Evolutionary conservation across 2,113 vertebrate genomes (phyloP).

Genomic region (Alouatta palliata): DNA sequence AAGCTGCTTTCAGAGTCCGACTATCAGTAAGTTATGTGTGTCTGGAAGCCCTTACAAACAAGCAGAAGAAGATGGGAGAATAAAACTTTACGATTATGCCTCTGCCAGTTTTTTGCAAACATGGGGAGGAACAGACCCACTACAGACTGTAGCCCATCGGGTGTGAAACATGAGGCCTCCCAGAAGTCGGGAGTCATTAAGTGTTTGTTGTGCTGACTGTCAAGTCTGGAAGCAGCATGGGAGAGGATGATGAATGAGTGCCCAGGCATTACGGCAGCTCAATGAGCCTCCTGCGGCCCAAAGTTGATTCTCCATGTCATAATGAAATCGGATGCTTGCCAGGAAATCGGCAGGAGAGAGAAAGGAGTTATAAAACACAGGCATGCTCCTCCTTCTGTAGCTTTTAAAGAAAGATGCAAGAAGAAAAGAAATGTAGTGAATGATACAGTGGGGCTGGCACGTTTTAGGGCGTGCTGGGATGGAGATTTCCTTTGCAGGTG

Average conservation of each 20-base stretch:
- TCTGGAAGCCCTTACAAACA: background rate
- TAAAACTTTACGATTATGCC: rapidly evolving
- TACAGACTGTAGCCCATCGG: rapidly evolving
- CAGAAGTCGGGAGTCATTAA: rapidly evolving
- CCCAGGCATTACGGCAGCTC: rapidly evolving
- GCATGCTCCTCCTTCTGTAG: rapidly evolving
- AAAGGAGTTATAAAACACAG: background rate
- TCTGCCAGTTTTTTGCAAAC: background rate
- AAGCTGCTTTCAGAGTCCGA: background rate
- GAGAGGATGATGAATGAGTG: background rate
- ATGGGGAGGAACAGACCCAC: background rate
- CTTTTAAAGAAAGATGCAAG: background rate
- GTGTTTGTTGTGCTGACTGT: background rate
- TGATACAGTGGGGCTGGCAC: rapidly evolving
- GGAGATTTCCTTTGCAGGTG: background rate
- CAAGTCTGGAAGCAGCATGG: background rate
- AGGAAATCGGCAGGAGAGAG: background rate
- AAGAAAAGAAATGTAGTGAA: rapidly evolving
- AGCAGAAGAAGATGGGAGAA: background rate
- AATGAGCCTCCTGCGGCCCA: rapidly evolving
- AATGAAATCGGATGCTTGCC: background rate
- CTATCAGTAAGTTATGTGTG: background rate
- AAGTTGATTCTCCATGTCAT: background rate
- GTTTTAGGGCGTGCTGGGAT: rapidly evolving
- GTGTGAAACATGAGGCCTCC: rapidly evolving